Conservation (phyloP, 2,888 invertebrate species). For the Pterostichus madidus region DNA sequence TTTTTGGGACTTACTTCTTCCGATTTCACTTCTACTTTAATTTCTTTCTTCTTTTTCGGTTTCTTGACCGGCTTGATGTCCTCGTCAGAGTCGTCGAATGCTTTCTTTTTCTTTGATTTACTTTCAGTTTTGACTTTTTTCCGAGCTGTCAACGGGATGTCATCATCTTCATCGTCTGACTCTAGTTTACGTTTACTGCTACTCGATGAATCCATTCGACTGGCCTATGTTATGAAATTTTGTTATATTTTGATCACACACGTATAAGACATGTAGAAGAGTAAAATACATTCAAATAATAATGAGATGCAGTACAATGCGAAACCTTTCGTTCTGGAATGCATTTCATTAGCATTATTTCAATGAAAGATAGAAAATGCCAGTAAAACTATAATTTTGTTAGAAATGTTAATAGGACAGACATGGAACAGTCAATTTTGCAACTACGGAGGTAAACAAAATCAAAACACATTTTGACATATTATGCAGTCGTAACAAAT, state of each 20-base stretch:
- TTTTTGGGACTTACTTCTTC: slow-evolving; percentile 80
- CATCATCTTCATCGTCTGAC: slow-evolving; percentile 83
- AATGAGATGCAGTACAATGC: slow-evolving; percentile 9
- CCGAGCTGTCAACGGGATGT: slow-evolving; percentile 83
- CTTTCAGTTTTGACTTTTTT: slow-evolving; percentile 84
- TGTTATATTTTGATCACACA: slow-evolving; percentile 51
- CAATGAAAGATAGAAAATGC: too few species aligned
- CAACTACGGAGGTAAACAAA: too few species aligned
- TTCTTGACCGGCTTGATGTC: slow-evolving; percentile 82
- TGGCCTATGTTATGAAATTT: slow-evolving; percentile 70
- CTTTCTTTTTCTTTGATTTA: slow-evolving; percentile 78
- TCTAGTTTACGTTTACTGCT: slow-evolving; percentile 78
- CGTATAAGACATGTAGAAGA: slow-evolving; percentile 35
- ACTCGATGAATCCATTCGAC: slow-evolving; percentile 71
- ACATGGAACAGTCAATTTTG: too few species aligned
- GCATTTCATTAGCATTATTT: background rate
- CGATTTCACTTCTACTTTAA: slow-evolving; percentile 71
- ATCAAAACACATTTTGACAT: too few species aligned
- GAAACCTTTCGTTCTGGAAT: slow-evolving; percentile 14
- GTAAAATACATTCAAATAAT: slow-evolving; percentile 19
- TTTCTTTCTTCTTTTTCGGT: slow-evolving; percentile 78
- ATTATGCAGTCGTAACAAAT: too few species aligned
- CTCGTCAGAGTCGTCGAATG: slow-evolving; percentile 79
- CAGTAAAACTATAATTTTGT: too few species aligned
- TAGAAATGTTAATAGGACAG: too few species aligned